phyloP scores from a whole-genome alignment of 2,797 vertebrate genomes.

The Amblyraja radiata region DNA sequence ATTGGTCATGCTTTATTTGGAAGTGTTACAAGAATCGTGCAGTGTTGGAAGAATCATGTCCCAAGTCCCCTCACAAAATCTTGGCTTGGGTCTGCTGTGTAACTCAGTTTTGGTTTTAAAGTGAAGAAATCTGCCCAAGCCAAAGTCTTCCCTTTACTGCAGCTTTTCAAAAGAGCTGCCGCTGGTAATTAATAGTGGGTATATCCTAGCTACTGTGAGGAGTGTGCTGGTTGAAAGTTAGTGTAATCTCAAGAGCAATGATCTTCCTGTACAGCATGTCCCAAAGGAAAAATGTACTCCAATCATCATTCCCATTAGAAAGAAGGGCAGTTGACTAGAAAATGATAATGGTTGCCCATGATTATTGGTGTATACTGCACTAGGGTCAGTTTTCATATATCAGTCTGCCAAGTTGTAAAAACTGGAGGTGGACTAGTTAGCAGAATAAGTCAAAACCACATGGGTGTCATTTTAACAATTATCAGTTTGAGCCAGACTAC shows the following conservation, averaged over 20 bases:
- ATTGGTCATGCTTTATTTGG: too few species aligned
- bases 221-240: not conserved
- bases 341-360: not conserved
- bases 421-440: not conserved
- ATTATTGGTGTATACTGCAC: too few species aligned
- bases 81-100: too few species aligned
- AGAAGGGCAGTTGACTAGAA: not conserved
- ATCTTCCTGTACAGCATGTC: not conserved
- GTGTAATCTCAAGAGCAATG: not conserved
- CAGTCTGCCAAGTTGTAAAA: not conserved
- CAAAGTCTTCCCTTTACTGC: not conserved
- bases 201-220: not conserved
- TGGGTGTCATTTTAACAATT: not conserved
- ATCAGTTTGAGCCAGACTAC: not conserved
- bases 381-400: not conserved
- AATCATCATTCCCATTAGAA: not conserved
- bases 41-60: too few species aligned
- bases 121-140: too few species aligned
- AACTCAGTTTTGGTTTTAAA: too few species aligned
- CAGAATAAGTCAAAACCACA: not conserved
- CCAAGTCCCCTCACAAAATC: too few species aligned
- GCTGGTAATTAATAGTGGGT: not conserved
- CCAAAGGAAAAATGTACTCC: not conserved
- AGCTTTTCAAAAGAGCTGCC: not conserved
- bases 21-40: too few species aligned